phyloP scores from a whole-genome alignment of 2,888 invertebrate genomes.

The Eledona agricola region DNA sequence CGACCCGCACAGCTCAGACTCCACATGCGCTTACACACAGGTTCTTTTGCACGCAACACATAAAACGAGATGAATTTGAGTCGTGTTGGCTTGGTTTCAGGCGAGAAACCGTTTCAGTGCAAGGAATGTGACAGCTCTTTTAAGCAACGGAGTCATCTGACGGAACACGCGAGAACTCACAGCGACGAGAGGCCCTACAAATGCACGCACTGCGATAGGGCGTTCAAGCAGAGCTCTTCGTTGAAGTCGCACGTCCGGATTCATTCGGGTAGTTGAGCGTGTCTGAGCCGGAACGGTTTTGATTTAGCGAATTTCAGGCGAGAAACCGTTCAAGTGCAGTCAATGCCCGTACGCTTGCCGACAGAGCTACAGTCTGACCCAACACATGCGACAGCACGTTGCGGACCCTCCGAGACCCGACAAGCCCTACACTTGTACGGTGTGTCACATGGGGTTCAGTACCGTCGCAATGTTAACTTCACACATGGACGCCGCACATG shows the following conservation, averaged over 20 bases:
- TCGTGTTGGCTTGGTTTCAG: conserved; percentile 40
- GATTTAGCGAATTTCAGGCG: conserved; percentile 42
- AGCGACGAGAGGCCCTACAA: conserved; percentile 54
- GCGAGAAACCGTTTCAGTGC: conserved; percentile 58
- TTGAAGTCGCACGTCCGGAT: conserved; percentile 55
- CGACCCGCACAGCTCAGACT: conserved; percentile 53
- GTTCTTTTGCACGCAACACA: conserved; percentile 38
- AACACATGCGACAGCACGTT: conserved; percentile 55
- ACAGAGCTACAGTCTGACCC: conserved; percentile 54
- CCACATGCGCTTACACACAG: conserved; percentile 58
- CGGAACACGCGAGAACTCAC: conserved; percentile 56
- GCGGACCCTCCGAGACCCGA: conserved; percentile 15
- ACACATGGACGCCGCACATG: conserved; percentile 4
- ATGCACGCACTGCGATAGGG: conserved; percentile 54
- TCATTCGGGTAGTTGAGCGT: conserved; percentile 50
- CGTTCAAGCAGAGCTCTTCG: conserved; percentile 54
- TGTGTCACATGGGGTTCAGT: conserved; percentile 25
- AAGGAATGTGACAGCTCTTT: conserved; percentile 54
- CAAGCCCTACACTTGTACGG: conserved; percentile 15
- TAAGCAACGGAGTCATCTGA: conserved; percentile 56
- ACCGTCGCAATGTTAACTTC: conserved; percentile 29
- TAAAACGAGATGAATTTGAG: background rate
- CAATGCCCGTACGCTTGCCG: conserved; percentile 56
- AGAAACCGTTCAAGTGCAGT: conserved; percentile 55
- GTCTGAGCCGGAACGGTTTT: conserved; percentile 2